Base-by-base conservation (phyloP, 2,113 vertebrate species). In the Gallinago jamesoni region DNA sequence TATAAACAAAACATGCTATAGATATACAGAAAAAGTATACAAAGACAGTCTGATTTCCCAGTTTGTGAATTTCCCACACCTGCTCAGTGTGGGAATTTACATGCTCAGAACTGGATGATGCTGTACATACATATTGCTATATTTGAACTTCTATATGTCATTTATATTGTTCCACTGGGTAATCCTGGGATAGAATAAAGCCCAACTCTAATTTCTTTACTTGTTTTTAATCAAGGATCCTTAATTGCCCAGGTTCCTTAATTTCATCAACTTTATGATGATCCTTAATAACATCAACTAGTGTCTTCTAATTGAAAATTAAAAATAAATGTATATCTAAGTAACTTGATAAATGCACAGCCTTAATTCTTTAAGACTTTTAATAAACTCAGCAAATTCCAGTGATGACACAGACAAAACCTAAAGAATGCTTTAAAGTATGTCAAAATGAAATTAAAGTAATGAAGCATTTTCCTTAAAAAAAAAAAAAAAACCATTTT, bases 361-460 rank as follows among this genome's bases (percentile, higher is more conserved):
- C 35, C 35, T 63, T 94, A 90, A 66, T 92, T 96, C 70, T 81
- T 89, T 89, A 94, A 90, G 41, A 59, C 41, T 95, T 97, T 96
- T 93, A 95, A 96, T 96, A 96, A 96, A 97, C 89, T 96, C 84
- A 94, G 68, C 48, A 97, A 97, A 95, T 96, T 96, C 94, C 84
- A 87, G 31, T 59, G 87, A 83, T 79, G 89, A 76, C 52, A 83
- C 66, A 96, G 76, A 89, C 89, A 96, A 94, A 97, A 63, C 53
- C 85, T 69, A 69, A 69, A 93, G 20, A 97, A 82, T 88, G 37
- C 81, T 93, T 97, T 94, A 75, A 80, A 97, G 94, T 95, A 90
- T 69, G 57, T 93, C 88, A 94, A 92, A 94, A 96, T 97, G 57
- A 97, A 98, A 97, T 97, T 94, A 96, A 96, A 69, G 78, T 95